Evolutionary conservation across 2,113 vertebrate genomes (phyloP).

Genomic region (Psilopogon haemacephalus): DNA sequence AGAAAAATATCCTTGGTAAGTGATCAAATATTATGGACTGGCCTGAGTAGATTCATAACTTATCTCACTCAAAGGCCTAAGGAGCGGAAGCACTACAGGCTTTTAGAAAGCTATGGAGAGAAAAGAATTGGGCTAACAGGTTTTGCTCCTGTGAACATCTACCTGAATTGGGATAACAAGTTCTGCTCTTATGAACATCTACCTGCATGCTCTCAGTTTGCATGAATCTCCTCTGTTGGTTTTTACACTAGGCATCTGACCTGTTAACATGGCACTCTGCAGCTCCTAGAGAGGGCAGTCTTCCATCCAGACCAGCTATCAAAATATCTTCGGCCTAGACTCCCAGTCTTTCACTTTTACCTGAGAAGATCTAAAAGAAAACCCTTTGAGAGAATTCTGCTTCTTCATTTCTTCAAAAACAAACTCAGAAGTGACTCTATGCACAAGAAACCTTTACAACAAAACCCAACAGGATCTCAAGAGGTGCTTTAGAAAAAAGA

Average conservation of each 20-base stretch:
- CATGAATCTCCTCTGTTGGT: neutral
- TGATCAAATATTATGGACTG: neutral
- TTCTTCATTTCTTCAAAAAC: conserved; percentile 20
- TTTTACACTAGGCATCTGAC: neutral
- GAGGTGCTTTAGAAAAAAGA: neutral
- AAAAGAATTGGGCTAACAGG: neutral
- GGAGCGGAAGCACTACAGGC: neutral
- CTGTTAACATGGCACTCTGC: neutral
- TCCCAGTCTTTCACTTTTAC: neutral
- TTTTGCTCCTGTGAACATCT: neutral
- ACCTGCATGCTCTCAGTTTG: neutral
- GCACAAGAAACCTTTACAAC: neutral
- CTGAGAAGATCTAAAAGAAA: conserved; percentile 9
- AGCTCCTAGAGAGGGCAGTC: neutral
- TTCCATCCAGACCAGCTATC: neutral
- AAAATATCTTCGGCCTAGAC: neutral
- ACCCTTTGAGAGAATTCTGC: conserved; percentile 7
- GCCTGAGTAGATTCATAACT: neutral
- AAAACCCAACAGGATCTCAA: conserved; percentile 13
- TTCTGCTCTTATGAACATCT: neutral
- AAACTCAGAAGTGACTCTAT: neutral
- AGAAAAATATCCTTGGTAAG: neutral
- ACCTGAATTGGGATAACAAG: neutral
- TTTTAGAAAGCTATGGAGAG: neutral
- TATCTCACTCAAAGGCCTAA: neutral